Conservation (phyloP, 2,888 invertebrate genomes). For the Margaritifera margaritifera region DNA sequence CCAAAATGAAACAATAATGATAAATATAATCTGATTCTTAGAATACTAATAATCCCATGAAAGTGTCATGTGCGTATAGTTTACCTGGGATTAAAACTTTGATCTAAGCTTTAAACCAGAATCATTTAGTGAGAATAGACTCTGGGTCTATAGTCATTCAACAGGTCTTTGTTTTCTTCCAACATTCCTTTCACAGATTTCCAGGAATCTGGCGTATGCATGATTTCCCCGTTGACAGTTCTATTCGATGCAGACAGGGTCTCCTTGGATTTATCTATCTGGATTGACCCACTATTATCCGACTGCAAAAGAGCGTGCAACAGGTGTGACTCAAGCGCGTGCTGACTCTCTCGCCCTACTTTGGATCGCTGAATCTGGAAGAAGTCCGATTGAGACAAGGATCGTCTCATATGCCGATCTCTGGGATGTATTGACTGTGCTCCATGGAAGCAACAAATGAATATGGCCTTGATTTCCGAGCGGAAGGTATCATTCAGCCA, state of each 20-base stretch:
- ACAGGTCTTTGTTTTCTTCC: slow-evolving; percentile 15
- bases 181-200: slow-evolving; percentile 11
- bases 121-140: no score
- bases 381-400: slow-evolving; percentile 18
- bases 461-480: slow-evolving; percentile 59
- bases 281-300: background rate
- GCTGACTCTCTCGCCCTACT: slow-evolving; percentile 5
- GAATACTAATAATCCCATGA: no score
- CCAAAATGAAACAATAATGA: no score
- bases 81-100: no score
- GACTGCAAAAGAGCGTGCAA: background rate
- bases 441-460: slow-evolving; percentile 56
- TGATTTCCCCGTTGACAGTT: slow-evolving; percentile 10
- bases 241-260: slow-evolving; percentile 2
- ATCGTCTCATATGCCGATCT: slow-evolving; percentile 1
- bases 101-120: no score
- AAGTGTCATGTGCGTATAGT: no score
- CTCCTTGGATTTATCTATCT: background rate
- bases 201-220: slow-evolving; percentile 19
- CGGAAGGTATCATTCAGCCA: slow-evolving; percentile 74
- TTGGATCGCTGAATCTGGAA: slow-evolving; percentile 2
- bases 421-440: slow-evolving; percentile 22
- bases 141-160: slow-evolving; percentile 6
- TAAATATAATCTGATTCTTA: no score
- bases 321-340: background rate